These are phyloP conservation scores for Hyles lineata DNA, from an alignment of 2,888 invertebrate species.

Conservation along the genomic window DNA sequence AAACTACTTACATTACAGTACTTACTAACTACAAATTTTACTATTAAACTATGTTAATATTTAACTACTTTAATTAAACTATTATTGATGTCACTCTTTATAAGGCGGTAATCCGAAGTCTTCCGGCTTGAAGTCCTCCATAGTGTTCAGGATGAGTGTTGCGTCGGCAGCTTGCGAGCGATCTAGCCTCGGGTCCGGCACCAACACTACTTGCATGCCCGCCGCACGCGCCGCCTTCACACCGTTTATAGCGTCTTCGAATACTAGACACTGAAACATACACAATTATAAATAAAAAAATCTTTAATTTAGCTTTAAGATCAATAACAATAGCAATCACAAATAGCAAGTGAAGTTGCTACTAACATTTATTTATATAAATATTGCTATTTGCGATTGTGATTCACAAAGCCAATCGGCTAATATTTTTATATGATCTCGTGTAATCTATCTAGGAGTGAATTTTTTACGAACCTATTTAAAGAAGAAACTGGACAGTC, in stretches of 20 bases:
- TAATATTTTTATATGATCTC: no score
- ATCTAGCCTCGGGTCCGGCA: constrained; percentile 86
- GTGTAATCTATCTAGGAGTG: no score
- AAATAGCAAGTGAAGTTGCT: no score
- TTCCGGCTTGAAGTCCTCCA: constrained; percentile 92
- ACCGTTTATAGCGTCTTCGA: constrained; percentile 96
- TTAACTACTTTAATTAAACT: background rate
- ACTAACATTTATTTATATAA: no score
- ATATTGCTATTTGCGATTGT: no score
- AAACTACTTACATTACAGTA: background rate
- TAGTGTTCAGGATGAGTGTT: constrained; percentile 88
- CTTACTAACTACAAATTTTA: constrained; percentile 29
- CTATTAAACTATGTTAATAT: background rate
- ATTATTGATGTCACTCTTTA: constrained; percentile 7
- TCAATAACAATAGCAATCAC: no score
- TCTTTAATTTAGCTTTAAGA: no score
- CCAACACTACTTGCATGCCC: constrained; percentile 94
- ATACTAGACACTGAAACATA: constrained; percentile 89
- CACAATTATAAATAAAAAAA: constrained; percentile 11
- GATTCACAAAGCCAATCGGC: no score
- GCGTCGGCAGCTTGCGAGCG: constrained; percentile 75
- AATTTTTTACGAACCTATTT: no score
- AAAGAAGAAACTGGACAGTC: no score
- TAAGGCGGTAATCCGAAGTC: constrained; percentile 91
- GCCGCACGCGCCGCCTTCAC: constrained; percentile 90